Evolutionary conservation across 2,888 invertebrate genomes (phyloP), one percentile per base, ranked within the genome.

Genomic region (Machimus atricapillus): DNA sequence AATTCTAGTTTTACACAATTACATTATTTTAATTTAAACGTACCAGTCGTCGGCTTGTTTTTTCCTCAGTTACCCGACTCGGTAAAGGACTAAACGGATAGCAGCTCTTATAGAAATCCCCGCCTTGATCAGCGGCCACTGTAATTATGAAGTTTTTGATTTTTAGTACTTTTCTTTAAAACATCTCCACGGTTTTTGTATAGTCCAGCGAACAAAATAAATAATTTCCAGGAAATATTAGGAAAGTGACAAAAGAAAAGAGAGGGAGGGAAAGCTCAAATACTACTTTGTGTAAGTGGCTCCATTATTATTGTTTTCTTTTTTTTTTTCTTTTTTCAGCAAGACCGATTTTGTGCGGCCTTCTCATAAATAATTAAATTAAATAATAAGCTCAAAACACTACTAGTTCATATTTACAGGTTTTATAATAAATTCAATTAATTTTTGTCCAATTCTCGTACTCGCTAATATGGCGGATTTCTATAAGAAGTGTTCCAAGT

Each of bases 81-180:
- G 94, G 94, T 93, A 93, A 91, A 90, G 89, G 88, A 94, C 95
- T 96, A 96, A 94, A 96, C 94, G 93, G 93, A 93, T 94, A 94
- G 95, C 94, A 95, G 95, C 94, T 95, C 95, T 96, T 97, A 96
- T 95, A 96, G 96, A 95, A 95, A 95, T 96, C 96, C 95, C 93
- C 94, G 94, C 95, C 94, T 94, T 95, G 95, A 94, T 95, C 96
- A 94, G 95, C 95, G 94, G 96, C 96, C 96, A 96, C 96, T 96
- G 96, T 94, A 96, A 95, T 94, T 93, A 93, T 89, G 89, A 89
- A 89, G 89, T 90, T 89, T 81, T 88, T 89, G 89, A 88, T 87
- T 87, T 87, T 88, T 52, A 88, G 86, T 89, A 89, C 89, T 87
- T 76, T 87, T 87, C 87, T 85, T 81, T 89, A 88, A 89, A 81